These are phyloP conservation scores for Plagodis dolabraria DNA, from an alignment of 2,888 invertebrate genomes.

Conservation along the genomic window DNA sequence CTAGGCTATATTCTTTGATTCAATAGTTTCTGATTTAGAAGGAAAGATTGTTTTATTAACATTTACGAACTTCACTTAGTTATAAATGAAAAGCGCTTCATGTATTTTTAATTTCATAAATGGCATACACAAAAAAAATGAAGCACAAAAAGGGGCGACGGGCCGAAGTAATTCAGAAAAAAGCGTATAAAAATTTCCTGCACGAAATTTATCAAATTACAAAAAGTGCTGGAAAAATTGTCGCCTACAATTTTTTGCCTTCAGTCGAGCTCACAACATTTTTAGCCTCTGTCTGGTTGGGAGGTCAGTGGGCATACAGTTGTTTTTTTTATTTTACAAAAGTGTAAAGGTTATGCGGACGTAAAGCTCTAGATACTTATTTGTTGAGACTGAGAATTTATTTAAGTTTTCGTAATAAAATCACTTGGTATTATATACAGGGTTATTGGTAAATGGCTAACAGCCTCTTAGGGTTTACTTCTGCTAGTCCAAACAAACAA, in stretches of 20 bases:
- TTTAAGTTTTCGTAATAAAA: no score
- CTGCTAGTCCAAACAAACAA: no score
- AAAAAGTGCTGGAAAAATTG: slow-evolving; percentile 43
- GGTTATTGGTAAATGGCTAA: no score
- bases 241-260: slow-evolving; percentile 36
- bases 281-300: slow-evolving; percentile 12
- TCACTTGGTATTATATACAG: no score
- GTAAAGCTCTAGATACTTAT: no score
- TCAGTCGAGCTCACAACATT: slow-evolving; percentile 30
- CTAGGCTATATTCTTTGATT: no score
- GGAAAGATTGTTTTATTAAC: no score
- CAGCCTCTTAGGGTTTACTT: no score
- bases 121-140: slow-evolving; percentile 10
- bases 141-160: slow-evolving; percentile 13
- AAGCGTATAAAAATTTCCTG: slow-evolving; percentile 25
- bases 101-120: slow-evolving; percentile 26
- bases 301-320: not conserved
- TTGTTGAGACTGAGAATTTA: no score
- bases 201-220: slow-evolving; percentile 47
- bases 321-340: slow-evolving; percentile 1
- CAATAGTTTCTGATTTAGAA: no score
- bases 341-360: not conserved
- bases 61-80: no score
- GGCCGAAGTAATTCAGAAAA: slow-evolving; percentile 30
- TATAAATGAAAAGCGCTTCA: not conserved